These are phyloP conservation scores for Sylvia borin DNA, from an alignment of 2,797 vertebrate species.

Conservation along the genomic window DNA sequence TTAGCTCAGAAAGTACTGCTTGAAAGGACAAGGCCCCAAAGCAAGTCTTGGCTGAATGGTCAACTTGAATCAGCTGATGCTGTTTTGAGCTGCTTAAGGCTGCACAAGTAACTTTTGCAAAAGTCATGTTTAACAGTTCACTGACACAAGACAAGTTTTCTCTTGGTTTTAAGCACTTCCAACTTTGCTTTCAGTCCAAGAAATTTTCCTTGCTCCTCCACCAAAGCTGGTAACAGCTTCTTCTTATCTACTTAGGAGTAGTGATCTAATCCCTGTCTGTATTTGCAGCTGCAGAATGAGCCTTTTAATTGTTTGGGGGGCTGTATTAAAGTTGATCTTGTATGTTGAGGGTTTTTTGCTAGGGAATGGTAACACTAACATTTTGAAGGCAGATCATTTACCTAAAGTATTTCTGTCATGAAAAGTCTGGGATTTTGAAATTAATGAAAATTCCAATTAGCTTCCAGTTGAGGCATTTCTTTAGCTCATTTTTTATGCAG, in stretches of 20 bases:
- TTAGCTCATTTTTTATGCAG: background rate
- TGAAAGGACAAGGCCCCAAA: background rate
- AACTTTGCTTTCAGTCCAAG: background rate
- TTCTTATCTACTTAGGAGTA: background rate
- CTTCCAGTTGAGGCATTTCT: background rate
- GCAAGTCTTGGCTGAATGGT: background rate
- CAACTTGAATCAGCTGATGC: background rate
- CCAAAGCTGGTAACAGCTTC: background rate
- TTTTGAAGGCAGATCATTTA: background rate
- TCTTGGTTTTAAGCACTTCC: background rate
- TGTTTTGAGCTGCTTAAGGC: background rate
- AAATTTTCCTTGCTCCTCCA: background rate
- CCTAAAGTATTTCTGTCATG: background rate
- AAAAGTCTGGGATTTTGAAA: background rate
- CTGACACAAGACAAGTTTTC: background rate
- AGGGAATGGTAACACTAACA: background rate
- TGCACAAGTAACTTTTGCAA: background rate
- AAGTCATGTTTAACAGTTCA: background rate
- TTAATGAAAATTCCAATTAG: background rate
- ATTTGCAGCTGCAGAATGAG: background rate
- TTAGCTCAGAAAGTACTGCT: background rate
- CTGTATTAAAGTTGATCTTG: background rate
- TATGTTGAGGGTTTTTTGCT: background rate
- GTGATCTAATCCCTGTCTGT: background rate
- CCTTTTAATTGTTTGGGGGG: background rate